A percentile compares a stretch with the other conserved stretches of the same genome.
These are phyloP conservation scores for Sebastes hopkinsi DNA, from an alignment of 2,797 vertebrate species.

Conservation along the genomic window DNA sequence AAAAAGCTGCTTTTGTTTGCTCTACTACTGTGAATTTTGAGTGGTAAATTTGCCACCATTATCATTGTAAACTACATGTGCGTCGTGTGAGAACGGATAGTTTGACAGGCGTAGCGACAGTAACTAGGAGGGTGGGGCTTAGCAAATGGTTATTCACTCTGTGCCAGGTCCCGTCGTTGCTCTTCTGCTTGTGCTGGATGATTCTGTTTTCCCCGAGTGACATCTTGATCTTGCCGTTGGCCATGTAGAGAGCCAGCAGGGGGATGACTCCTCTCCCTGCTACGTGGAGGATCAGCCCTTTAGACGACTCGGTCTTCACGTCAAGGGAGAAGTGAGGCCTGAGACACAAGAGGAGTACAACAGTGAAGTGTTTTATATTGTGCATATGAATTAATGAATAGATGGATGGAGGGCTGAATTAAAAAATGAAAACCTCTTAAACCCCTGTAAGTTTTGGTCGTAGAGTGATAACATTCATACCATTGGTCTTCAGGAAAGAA, in stretches of 20 bases:
- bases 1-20: too few species aligned
- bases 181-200: slow-evolving; percentile 83
- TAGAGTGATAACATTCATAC: not conserved
- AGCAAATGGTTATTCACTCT: slow-evolving; percentile 70
- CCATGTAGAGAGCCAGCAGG: slow-evolving; percentile 82
- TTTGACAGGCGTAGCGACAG: not conserved
- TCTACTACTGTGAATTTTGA: too few species aligned
- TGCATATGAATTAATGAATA: not conserved
- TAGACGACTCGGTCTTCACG: slow-evolving; percentile 78
- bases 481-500: not conserved
- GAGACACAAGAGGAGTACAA: not conserved
- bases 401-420: not conserved
- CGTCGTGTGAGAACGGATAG: not conserved
- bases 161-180: slow-evolving; percentile 88
- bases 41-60: too few species aligned
- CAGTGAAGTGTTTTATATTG: not conserved
- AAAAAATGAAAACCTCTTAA: not conserved
- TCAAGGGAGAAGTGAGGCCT: slow-evolving; percentile 88
- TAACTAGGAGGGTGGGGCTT: not conserved
- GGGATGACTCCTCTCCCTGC: slow-evolving; percentile 67
- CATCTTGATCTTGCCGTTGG: slow-evolving; percentile 84
- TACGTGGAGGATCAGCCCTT: slow-evolving; percentile 85
- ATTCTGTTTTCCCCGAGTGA: slow-evolving; percentile 75
- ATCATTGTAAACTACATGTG: not conserved
- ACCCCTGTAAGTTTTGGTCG: not conserved